Evolutionary conservation across 2,113 vertebrate genomes (phyloP).

Genomic region (Gopherus flavomarginatus): DNA sequence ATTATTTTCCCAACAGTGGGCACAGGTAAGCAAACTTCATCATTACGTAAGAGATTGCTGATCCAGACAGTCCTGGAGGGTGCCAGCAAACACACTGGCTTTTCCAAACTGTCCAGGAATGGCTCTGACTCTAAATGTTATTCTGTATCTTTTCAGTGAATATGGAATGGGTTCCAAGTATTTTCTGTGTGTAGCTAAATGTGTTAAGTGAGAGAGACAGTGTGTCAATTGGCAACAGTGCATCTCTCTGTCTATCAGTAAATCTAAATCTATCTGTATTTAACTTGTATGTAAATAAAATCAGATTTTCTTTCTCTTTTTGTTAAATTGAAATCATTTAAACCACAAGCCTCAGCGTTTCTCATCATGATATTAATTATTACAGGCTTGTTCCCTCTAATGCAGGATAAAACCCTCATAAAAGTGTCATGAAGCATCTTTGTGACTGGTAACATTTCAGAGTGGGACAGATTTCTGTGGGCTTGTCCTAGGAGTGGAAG

Average conservation of each 20-base stretch:
- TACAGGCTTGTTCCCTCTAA: neutral
- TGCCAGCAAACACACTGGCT: neutral
- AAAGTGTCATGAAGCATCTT: neutral
- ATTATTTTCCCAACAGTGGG: neutral
- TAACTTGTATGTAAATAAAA: neutral
- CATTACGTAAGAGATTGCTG: accelerated
- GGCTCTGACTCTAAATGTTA: neutral
- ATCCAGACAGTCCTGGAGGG: neutral
- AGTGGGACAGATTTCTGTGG: neutral
- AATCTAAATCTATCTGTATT: neutral
- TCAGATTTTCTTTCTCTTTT: neutral
- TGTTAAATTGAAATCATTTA: neutral
- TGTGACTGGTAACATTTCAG: neutral
- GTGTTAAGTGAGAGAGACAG: neutral
- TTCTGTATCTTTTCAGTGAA: neutral
- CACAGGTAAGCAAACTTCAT: neutral
- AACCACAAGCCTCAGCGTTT: neutral
- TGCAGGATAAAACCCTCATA: neutral
- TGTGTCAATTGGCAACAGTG: neutral
- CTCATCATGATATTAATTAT: neutral
- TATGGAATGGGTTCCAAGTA: neutral
- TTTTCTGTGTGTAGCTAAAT: neutral
- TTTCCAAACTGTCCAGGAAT: neutral
- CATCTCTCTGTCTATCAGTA: neutral
- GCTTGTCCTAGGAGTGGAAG: neutral